Conservation (phyloP, 1,140 invertebrate species). For the Ladona fulva region DNA sequence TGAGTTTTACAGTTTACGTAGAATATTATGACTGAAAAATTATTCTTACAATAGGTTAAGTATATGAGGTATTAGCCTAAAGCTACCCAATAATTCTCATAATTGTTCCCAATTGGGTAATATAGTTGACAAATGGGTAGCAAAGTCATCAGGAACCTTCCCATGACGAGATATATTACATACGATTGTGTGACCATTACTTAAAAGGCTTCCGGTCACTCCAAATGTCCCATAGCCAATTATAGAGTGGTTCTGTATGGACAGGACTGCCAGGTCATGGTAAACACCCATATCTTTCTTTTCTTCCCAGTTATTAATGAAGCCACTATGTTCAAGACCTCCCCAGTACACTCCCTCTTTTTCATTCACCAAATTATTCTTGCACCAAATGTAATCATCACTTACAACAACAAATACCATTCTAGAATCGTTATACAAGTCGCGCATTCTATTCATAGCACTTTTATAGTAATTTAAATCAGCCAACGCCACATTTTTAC, state of each 20-base stretch:
- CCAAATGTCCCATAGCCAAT: neutral
- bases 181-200: neutral
- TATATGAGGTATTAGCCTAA: no score
- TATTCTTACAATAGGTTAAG: no score
- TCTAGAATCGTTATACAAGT: neutral
- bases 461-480: neutral
- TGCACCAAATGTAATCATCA: neutral
- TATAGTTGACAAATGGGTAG: no score
- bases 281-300: neutral
- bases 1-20: no score
- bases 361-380: neutral
- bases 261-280: neutral
- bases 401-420: neutral
- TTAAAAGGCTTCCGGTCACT: neutral
- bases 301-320: neutral
- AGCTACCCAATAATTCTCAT: no score
- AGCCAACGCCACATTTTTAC: neutral
- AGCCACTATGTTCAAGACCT: neutral
- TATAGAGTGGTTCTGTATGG: neutral
- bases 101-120: no score
- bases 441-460: neutral
- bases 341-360: neutral
- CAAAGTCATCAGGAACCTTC: no score
- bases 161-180: neutral
- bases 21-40: no score